phyloP scores from a whole-genome alignment of 1,140 invertebrate genomes.

The Drosophila paulistorum region DNA sequence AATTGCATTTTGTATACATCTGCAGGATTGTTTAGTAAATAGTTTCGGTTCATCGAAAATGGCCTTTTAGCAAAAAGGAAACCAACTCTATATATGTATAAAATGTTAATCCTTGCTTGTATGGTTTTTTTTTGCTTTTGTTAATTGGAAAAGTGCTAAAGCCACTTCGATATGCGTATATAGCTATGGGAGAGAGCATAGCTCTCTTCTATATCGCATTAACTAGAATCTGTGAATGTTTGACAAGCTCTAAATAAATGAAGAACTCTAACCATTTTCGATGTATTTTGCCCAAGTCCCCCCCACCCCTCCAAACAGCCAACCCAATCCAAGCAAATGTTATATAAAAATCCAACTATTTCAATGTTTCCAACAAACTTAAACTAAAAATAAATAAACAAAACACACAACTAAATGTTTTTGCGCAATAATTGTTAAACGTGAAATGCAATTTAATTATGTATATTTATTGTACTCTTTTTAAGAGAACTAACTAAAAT shows the following conservation, averaged over 20 bases:
- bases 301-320: not conserved
- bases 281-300: not conserved
- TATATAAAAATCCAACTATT: conserved; percentile 18
- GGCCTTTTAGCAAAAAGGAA: conserved; percentile 1
- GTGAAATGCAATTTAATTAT: conserved; percentile 11
- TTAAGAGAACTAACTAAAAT: conserved; percentile 14
- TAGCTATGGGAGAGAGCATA: not conserved
- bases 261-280: conserved; percentile 3
- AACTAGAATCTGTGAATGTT: conserved; percentile 15
- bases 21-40: conserved; percentile 7
- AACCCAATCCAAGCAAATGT: conserved; percentile 26
- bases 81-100: not conserved
- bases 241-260: conserved; percentile 13
- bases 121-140: not conserved
- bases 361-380: conserved; percentile 9
- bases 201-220: not conserved
- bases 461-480: conserved; percentile 22
- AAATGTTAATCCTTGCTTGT: conserved; percentile 2
- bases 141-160: not conserved
- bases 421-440: conserved; percentile 20
- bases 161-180: not conserved
- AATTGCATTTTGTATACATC: not conserved
- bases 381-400: not conserved
- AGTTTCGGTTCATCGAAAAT: conserved; percentile 17
- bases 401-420: conserved; percentile 21